phyloP scores from a whole-genome alignment of 2,797 vertebrate genomes.

The Poecilia gillii region DNA sequence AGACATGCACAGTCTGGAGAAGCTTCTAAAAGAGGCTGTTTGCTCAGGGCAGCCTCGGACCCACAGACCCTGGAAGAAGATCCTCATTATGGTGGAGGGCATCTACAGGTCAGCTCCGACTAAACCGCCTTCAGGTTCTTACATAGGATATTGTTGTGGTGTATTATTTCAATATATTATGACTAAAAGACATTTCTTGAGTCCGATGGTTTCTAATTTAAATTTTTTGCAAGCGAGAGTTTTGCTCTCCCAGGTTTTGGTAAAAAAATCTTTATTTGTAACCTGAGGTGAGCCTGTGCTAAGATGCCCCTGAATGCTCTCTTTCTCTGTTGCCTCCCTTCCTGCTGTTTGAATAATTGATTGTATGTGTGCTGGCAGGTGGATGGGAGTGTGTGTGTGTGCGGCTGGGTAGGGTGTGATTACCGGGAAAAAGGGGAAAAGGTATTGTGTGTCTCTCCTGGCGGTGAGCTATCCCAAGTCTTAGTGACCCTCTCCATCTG shows the following conservation, averaged over 20 bases:
- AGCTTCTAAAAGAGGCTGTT: conserved; percentile 87
- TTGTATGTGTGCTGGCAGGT: conserved; percentile 12
- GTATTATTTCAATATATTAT: neutral
- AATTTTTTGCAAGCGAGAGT: conserved; percentile 25
- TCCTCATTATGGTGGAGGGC: conserved; percentile 94
- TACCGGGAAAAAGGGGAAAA: conserved; percentile 57
- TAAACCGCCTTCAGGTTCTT: conserved; percentile 11
- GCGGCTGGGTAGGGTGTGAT: conserved; percentile 56
- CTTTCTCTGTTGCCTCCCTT: conserved; percentile 54
- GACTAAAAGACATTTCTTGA: conserved; percentile 4
- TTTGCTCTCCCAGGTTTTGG: conserved; percentile 24
- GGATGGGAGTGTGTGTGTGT: conserved; percentile 13
- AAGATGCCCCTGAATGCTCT: conserved; percentile 47
- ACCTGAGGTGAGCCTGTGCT: conserved; percentile 51
- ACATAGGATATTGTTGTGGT: neutral
- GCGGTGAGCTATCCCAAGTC: conserved; percentile 63
- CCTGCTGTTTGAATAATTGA: conserved; percentile 55
- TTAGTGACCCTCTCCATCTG: conserved; percentile 78
- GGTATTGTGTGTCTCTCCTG: conserved; percentile 67
- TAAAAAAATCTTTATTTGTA: conserved; percentile 51
- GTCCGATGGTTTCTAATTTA: conserved; percentile 5
- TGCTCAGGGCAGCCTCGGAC: conserved; percentile 89
- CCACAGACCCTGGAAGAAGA: conserved; percentile 92
- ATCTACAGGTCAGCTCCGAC: conserved; percentile 88
- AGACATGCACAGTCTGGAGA: conserved; percentile 91